A percentile compares a stretch with the other conserved stretches of the same genome.
Evolutionary conservation across 1,140 invertebrate species (phyloP).

Genomic region (Sipha flava): DNA sequence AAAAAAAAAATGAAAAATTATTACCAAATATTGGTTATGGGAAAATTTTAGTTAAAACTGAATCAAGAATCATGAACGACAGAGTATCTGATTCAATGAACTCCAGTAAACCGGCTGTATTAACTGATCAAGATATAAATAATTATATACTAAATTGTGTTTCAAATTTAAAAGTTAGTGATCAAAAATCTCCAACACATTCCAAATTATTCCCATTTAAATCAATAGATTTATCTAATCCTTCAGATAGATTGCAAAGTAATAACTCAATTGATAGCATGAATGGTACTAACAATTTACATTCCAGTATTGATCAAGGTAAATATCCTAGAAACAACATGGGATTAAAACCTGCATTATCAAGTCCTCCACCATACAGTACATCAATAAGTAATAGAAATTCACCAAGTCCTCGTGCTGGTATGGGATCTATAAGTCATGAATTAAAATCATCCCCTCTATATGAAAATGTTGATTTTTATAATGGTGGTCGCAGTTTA

Average conservation of each 20-base stretch:
- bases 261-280: background rate
- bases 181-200: constrained; percentile 16
- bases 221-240: background rate
- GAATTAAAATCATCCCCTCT: constrained; percentile 46
- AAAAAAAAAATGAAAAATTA: constrained; percentile 14
- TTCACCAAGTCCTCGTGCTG: background rate
- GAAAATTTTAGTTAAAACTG: constrained; percentile 6
- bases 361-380: background rate
- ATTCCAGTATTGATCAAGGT: background rate
- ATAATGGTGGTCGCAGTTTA: constrained; percentile 47
- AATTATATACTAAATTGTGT: constrained; percentile 23
- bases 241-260: background rate
- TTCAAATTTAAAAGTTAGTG: constrained; percentile 16
- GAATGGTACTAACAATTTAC: background rate
- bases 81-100: background rate
- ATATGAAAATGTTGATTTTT: constrained; percentile 75
- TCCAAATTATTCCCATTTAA: constrained; percentile 16
- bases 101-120: background rate
- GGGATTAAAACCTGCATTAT: background rate
- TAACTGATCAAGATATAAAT: constrained; percentile 18
- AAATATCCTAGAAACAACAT: background rate
- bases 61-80: background rate
- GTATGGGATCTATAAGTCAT: background rate
- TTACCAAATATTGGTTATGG: background rate
- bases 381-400: background rate